Conservation (phyloP, 2,113 vertebrate species). For the Tragelaphus strepsiceros region DNA sequence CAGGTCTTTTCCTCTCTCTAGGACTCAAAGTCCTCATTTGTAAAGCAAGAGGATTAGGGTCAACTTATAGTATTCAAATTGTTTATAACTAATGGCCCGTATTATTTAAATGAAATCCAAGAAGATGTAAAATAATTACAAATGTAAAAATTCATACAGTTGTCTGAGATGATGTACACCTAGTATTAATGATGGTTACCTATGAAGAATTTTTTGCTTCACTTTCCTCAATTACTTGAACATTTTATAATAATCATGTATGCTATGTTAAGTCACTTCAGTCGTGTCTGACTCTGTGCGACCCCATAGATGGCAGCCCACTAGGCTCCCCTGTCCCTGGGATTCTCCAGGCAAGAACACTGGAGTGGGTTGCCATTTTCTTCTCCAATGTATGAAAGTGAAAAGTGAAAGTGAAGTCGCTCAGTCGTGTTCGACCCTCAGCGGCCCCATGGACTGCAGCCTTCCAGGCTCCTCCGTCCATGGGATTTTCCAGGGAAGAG, state of each 20-base stretch:
- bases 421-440: no score
- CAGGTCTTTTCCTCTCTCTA: neutral
- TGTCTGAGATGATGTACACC: neutral
- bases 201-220: neutral
- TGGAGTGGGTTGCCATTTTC: no score
- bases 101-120: neutral
- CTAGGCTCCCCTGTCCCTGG: no score
- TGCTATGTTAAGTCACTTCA: neutral
- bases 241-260: constrained; percentile 12
- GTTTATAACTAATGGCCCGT: neutral
- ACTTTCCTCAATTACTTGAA: neutral
- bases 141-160: neutral
- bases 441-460: no score
- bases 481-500: no score
- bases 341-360: no score
- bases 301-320: no score
- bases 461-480: no score
- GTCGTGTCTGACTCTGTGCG: no score
- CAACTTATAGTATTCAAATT: neutral
- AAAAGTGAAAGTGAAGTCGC: no score
- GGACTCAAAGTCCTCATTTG: neutral
- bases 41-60: neutral
- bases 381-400: no score
- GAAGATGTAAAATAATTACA: neutral
- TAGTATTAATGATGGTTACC: neutral